Evolutionary conservation across 2,113 vertebrate species (phyloP).

Genomic region (Hippocampus abdominalis): DNA sequence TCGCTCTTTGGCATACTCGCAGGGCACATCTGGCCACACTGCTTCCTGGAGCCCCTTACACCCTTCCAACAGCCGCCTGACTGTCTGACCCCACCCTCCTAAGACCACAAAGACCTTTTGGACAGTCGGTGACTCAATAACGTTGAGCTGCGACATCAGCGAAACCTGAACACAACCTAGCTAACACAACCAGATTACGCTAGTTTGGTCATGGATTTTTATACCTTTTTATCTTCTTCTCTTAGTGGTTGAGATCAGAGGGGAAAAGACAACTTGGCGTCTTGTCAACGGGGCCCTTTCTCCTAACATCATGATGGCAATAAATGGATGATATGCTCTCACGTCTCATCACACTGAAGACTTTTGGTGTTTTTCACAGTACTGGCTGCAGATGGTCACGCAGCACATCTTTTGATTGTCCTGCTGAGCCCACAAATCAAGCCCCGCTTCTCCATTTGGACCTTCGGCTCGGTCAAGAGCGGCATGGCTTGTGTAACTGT

Average conservation of each 20-base stretch:
- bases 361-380: constrained; percentile 18
- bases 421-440: constrained; percentile 24
- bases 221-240: constrained; percentile 32
- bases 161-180: constrained; percentile 19
- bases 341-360: constrained; percentile 8
- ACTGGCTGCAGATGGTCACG: neutral
- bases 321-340: constrained; percentile 29
- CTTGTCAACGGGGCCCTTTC: constrained; percentile 6
- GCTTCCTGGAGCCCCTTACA: constrained; percentile 77
- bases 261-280: constrained; percentile 13
- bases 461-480: neutral
- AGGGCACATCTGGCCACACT: constrained; percentile 66
- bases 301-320: constrained; percentile 34
- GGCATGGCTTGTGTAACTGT: constrained; percentile 12
- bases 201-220: constrained; percentile 44
- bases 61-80: constrained; percentile 70
- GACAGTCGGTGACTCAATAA: constrained; percentile 28
- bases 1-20: constrained; percentile 57
- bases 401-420: constrained; percentile 6
- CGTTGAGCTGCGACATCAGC: constrained; percentile 30
- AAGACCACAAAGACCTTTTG: constrained; percentile 21
- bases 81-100: constrained; percentile 61
- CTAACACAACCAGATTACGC: constrained; percentile 45
- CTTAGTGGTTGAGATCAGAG: constrained; percentile 26
- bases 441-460: constrained; percentile 3